Evolutionary conservation across 2,888 invertebrate genomes (phyloP), one percentile per base, ranked within the genome.

Genomic region (Phyto melanocephala): DNA sequence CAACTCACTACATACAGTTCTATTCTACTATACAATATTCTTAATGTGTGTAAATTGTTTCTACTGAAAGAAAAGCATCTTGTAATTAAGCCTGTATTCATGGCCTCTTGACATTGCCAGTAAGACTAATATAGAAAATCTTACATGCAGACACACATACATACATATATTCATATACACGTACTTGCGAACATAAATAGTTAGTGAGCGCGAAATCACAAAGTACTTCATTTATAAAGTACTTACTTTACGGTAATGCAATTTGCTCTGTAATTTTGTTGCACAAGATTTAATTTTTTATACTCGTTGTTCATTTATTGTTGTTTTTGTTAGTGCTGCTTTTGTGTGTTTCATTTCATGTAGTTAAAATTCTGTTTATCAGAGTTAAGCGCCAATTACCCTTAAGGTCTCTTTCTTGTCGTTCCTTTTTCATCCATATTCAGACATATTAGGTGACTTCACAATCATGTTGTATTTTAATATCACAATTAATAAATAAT

Each of bases 361-460:
- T 62, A 62, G 72, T 72, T 74, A 79, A 79, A 82, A 75, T 79
- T 82, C 70, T 75, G 79, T 82, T 82, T 82, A 82, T 79, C 82
- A 79, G 82, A 65, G 82, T 82, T 82, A 82, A 82, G 82, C 82
- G 82, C 82, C 82, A 82, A 82, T 82, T 82, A 82, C 82, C 82
- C 82, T 82, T 60, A 79, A 75, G 82, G 82, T 70, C 35, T 72
- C 40, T 72, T 65, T 28, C 58, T 42, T 22, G 2, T 22, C 17
- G 58, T 52, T 67, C 58, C 42, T 72, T 42, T 42, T 52, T 1
- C 35, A 62, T 52, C 22, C 20, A 22, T 28, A 54, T 47, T 1
- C 20, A n/a, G 45, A 15, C 13, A n/a, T 13, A 5, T 1, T 62
- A 15, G 24, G 2, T 50, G 17, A 45, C 7, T 28, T 1, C 47